phyloP scores from a whole-genome alignment of 1,140 invertebrate genomes.

The Drosophila trapezifrons region DNA sequence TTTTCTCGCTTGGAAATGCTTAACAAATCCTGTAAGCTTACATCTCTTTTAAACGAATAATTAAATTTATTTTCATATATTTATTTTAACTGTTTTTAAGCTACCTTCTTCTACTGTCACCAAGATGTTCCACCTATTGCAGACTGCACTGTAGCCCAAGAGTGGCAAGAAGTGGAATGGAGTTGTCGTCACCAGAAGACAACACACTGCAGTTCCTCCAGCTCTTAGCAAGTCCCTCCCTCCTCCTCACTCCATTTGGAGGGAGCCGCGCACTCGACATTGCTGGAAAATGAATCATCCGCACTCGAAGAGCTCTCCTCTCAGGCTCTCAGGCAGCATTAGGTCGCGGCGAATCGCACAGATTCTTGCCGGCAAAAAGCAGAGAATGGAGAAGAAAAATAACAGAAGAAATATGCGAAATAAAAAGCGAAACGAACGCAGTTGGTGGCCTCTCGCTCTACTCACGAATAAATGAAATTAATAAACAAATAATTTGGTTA shows the following conservation, averaged over 20 bases:
- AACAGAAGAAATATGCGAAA: slow-evolving; percentile 15
- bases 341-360: slow-evolving; percentile 30
- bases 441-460: slow-evolving; percentile 53
- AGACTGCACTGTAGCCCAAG: slow-evolving; percentile 12
- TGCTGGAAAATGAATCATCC: slow-evolving; percentile 43
- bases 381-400: neutral
- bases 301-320: slow-evolving; percentile 28
- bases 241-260: slow-evolving; percentile 1
- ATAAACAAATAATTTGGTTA: slow-evolving; percentile 69
- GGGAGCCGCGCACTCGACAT: slow-evolving; percentile 25
- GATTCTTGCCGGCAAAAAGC: slow-evolving; percentile 25
- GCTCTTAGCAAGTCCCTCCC: neutral
- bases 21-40: neutral
- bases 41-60: neutral
- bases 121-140: neutral
- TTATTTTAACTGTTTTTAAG: neutral
- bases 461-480: slow-evolving; percentile 58
- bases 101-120: neutral
- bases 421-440: slow-evolving; percentile 44
- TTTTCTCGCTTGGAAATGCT: neutral
- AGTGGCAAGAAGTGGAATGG: slow-evolving; percentile 23
- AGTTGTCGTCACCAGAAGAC: slow-evolving; percentile 40
- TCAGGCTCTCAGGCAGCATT: slow-evolving; percentile 20
- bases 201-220: slow-evolving; percentile 12
- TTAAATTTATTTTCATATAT: neutral